Percentiles rank a stretch among this genome's conserved stretches.
Conservation (phyloP, 2,797 vertebrate genomes). For the Pangasius sanitwongsei region DNA sequence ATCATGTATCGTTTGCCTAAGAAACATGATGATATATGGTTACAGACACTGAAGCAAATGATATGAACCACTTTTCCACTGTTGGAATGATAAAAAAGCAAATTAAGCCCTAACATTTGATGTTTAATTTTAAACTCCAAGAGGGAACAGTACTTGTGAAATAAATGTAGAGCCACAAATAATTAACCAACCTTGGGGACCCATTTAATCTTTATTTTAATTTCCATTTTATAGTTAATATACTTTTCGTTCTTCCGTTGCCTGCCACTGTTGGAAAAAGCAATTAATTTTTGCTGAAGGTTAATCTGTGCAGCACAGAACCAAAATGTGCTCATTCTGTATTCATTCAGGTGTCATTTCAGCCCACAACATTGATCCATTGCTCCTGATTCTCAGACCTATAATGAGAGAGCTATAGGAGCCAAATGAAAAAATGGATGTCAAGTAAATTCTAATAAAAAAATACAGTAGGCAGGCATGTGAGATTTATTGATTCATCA, state of each 20-base stretch:
- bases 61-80: neutral
- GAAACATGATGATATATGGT: neutral
- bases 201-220: constrained; percentile 53
- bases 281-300: constrained; percentile 56
- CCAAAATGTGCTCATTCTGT: constrained; percentile 35
- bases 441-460: neutral
- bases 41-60: neutral
- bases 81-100: constrained; percentile 21
- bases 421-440: neutral
- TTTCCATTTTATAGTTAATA: constrained; percentile 58
- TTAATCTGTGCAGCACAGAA: constrained; percentile 44
- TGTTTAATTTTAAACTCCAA: constrained; percentile 36
- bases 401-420: neutral
- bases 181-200: constrained; percentile 47
- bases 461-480: neutral
- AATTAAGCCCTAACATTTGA: constrained; percentile 37
- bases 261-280: constrained; percentile 54
- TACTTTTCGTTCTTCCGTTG: constrained; percentile 36
- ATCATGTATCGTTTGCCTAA: neutral
- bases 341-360: constrained; percentile 26
- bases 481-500: neutral
- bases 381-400: constrained; percentile 13
- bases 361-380: constrained; percentile 23
- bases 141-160: constrained; percentile 33
- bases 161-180: constrained; percentile 43